Base-by-base conservation (phyloP, 2,797 vertebrate species). In the Pygocentrus nattereri region DNA sequence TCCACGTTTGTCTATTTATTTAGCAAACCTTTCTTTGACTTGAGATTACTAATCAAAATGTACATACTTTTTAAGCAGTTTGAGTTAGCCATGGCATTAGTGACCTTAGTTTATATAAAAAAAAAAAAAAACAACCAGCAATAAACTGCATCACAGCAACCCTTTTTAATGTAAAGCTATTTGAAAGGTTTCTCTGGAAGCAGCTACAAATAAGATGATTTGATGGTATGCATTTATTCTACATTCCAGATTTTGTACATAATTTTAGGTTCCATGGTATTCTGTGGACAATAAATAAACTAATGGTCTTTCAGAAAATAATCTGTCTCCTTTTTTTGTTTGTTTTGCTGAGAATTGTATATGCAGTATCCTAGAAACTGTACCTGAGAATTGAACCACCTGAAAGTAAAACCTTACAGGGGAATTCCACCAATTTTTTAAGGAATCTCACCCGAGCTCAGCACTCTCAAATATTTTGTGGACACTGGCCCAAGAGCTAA, bases 231-330 rank as follows among this genome's bases (percentile, higher is more conserved):
- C 95, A 95, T 97, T 96, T 96, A 95, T 92, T 94, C 95, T 95
- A 95, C 96, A 98, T 97, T 97, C 96, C 96, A 96, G 95, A 96
- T 95, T 97, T 97, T 98, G 94, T 98, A 96, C 91, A 97, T 97
- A 97, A 93, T 90, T 94, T 94, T 90, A 94, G 94, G 97, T 97
- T 96, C 95, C 95, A 93, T 96, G 92, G 89, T 96, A 96, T 96
- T 93, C 96, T 94, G 94, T 94, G 95, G 94, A 95, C 93, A 96
- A 93, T 89, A 93, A 96, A 94, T 96, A 97, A 98, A 97, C 93
- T 95, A 96, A 96, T 95, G 93, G 92, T 97, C 92, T 96, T 96
- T 94, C 95, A 95, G 91, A 84, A 82, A n/a, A 19, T 89, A 88
- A 76, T 85, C 62, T 85, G 34, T 76, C 78, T 82, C n/a, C 6